These are phyloP conservation scores for Marcusenius ussheri DNA, from an alignment of 2,113 vertebrate genomes.

Conservation along the genomic window DNA sequence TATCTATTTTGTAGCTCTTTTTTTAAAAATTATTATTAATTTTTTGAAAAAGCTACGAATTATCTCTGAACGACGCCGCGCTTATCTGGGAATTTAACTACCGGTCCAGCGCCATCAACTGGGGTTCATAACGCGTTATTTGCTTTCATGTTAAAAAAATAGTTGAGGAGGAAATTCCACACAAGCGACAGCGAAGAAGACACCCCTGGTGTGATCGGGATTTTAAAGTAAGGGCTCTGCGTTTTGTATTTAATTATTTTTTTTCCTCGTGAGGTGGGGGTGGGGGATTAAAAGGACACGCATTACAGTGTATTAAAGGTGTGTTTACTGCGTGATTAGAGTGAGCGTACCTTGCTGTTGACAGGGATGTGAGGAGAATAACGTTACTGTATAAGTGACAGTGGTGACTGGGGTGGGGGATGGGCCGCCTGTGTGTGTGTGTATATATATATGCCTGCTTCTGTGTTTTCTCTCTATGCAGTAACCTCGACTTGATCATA, in stretches of 20 bases:
- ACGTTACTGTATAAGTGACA: slow-evolving; percentile 12
- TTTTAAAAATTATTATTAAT: background rate
- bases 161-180: slow-evolving; percentile 31
- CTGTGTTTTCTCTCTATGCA: slow-evolving; percentile 10
- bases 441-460: background rate
- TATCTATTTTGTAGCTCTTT: slow-evolving; percentile 15
- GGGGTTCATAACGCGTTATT: slow-evolving; percentile 22
- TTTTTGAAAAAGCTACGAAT: slow-evolving; percentile 12
- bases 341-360: slow-evolving; percentile 2
- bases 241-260: background rate
- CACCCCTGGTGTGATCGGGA: slow-evolving; percentile 24
- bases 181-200: slow-evolving; percentile 17
- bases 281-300: background rate
- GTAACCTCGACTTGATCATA: background rate
- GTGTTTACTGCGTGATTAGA: slow-evolving; percentile 5
- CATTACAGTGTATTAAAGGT: background rate
- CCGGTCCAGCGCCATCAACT: slow-evolving; percentile 9
- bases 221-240: slow-evolving; percentile 22
- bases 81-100: slow-evolving; percentile 24
- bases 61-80: background rate
- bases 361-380: slow-evolving; percentile 13
- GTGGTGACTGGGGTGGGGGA: slow-evolving; percentile 29
- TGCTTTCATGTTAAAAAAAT: slow-evolving; percentile 22
- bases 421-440: slow-evolving; percentile 20
- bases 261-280: background rate